Evolutionary conservation across 1,140 invertebrate species (phyloP).

Genomic region (Drosophila bocqueti): DNA sequence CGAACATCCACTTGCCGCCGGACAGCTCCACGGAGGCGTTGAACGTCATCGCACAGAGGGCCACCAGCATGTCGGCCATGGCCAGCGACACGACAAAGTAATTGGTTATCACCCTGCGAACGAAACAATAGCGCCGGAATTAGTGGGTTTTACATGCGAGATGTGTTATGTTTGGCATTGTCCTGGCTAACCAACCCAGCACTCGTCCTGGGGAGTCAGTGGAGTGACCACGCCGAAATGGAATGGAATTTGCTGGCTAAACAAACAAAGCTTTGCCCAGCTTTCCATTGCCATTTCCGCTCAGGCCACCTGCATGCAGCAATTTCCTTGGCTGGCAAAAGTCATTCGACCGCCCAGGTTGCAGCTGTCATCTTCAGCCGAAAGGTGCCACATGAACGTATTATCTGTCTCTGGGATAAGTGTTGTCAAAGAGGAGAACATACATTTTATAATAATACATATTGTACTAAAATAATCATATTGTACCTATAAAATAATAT

Average conservation of each 20-base stretch:
- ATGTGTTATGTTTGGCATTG: slow-evolving; percentile 7
- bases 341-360: slow-evolving; percentile 53
- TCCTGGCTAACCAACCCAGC: background rate
- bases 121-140: slow-evolving; percentile 29
- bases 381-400: slow-evolving; percentile 1
- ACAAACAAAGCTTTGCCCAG: slow-evolving; percentile 19
- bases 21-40: slow-evolving; percentile 94
- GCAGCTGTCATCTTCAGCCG: slow-evolving; percentile 56
- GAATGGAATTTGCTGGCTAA: slow-evolving; percentile 9
- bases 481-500: too few species aligned
- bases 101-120: slow-evolving; percentile 93
- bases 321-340: slow-evolving; percentile 69
- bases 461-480: background rate
- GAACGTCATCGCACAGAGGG: slow-evolving; percentile 97
- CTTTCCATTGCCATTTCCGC: slow-evolving; percentile 48
- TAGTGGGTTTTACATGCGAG: slow-evolving; percentile 10
- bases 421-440: background rate
- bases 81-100: slow-evolving; percentile 97
- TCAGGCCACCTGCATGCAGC: slow-evolving; percentile 41
- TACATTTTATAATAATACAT: background rate
- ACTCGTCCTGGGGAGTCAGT: background rate
- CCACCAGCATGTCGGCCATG: slow-evolving; percentile 96
- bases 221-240: slow-evolving; percentile 3
- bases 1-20: slow-evolving; percentile 93
- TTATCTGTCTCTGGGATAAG: background rate